Evolutionary conservation across 2,797 vertebrate species (phyloP).

Genomic region (Coranthus polyacanthus): DNA sequence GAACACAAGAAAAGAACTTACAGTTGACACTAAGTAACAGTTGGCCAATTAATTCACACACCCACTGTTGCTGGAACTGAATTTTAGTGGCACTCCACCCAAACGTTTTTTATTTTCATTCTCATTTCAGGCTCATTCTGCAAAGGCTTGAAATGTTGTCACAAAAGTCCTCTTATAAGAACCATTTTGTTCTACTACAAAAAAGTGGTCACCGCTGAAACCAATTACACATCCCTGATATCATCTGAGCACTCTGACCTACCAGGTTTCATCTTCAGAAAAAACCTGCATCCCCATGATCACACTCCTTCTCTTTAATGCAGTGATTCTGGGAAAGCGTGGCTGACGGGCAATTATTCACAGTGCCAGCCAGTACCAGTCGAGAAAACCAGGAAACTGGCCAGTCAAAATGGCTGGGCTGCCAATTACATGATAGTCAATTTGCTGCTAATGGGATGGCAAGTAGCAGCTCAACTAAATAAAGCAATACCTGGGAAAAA

Average conservation of each 20-base stretch:
- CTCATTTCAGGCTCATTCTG: slow-evolving; percentile 1
- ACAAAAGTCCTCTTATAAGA: background rate
- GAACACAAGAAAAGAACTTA: background rate
- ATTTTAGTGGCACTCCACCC: slow-evolving; percentile 11
- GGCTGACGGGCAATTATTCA: slow-evolving; percentile 8
- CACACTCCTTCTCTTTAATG: background rate
- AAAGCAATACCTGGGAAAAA: background rate
- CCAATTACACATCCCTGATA: too few species aligned
- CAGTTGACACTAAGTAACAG: slow-evolving; percentile 2
- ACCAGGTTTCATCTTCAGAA: too few species aligned
- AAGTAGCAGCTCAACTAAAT: slow-evolving; percentile 18
- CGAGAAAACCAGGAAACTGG: background rate
- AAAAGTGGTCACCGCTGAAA: too few species aligned
- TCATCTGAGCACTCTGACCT: too few species aligned
- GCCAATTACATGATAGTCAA: slow-evolving; percentile 19
- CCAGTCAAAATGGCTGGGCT: background rate
- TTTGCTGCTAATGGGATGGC: slow-evolving; percentile 5
- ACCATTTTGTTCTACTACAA: background rate
- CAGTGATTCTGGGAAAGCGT: background rate
- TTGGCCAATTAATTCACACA: slow-evolving; percentile 3
- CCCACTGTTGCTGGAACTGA: slow-evolving; percentile 6
- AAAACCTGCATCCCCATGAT: background rate
- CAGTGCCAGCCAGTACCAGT: slow-evolving; percentile 19
- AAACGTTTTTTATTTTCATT: background rate
- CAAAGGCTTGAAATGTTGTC: background rate